A percentile compares a stretch with the other conserved stretches of the same genome.
These are phyloP conservation scores for Pithys albifrons DNA, from an alignment of 2,113 vertebrate species.

Conservation along the genomic window DNA sequence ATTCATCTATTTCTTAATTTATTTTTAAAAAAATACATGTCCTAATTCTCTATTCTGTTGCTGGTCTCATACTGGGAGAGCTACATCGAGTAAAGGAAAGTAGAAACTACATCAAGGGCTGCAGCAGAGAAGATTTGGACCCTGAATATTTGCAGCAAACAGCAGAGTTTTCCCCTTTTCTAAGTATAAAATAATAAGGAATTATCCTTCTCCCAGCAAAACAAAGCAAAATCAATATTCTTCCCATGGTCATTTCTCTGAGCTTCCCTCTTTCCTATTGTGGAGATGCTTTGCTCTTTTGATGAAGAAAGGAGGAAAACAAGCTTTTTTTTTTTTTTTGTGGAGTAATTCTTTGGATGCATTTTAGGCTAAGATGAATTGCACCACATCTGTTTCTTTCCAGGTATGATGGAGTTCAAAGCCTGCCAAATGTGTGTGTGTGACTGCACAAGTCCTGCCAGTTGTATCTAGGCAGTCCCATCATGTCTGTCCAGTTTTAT, in stretches of 20 bases:
- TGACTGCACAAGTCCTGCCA: background rate
- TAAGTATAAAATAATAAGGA: background rate
- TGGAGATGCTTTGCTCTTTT: background rate
- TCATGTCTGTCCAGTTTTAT: background rate
- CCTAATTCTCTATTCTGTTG: background rate
- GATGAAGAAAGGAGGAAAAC: background rate
- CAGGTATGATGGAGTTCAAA: background rate
- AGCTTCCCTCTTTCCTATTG: background rate
- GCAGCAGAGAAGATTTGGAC: background rate
- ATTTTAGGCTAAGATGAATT: background rate
- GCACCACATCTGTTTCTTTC: background rate
- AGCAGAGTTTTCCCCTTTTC: background rate
- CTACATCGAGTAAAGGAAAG: background rate
- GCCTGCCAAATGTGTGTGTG: background rate
- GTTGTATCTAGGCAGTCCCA: background rate
- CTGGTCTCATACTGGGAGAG: background rate
- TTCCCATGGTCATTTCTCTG: background rate
- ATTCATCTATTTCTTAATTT: constrained; percentile 21
- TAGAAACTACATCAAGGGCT: background rate
- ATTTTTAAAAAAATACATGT: background rate
- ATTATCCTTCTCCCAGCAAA: background rate
- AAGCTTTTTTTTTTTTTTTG: background rate
- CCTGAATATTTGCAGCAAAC: background rate
- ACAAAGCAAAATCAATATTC: constrained; percentile 19
- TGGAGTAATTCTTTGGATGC: background rate